Evolutionary conservation across 2,797 vertebrate species (phyloP), one percentile per base, ranked within the genome.

Genomic region (Cheirogaleus major): DNA sequence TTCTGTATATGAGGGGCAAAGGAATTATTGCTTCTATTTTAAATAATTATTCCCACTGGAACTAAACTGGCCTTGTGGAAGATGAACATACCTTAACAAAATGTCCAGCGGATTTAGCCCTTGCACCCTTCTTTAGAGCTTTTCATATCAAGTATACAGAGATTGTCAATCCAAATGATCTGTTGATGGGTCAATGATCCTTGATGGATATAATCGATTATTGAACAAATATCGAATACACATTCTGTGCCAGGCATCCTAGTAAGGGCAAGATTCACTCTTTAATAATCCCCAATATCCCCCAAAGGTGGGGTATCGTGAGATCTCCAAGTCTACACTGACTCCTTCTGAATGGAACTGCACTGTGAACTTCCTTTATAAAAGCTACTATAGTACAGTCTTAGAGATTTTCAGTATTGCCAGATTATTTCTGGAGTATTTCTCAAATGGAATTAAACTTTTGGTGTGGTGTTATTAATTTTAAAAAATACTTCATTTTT

Each of bases 401-500:
- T 83, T 7, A 52, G 25, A 87, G 59, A 73, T 38, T 79, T 73
- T 63, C 14, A 50, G 63, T 63, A 43, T 78, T 86, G 4, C 20
- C 63, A 78, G 67, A 78, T 70, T 73, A 45, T 80, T 90, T 76
- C 61, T 35, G 35, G 69, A 35, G 15, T 92, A 83, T 55, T 94
- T 94, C 76, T 32, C 76, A 95, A 91, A 82, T 20, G 55, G 59
- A 41, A 57, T 76, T 50, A 85, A 93, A 81, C 13, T 81, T 75
- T 13, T 52, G n/a, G 27, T 43, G 5, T 27, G 30, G 57, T 52
- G 13, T n/a, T 38, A 14, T 78, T 92, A 50, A 61, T 78, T 57
- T 9, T 17, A 13, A 59, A 63, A 69, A 61, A 55, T 13, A 67
- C 1, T 76, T 80, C 32, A 59, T 84, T 89, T 27, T 61, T 55